Conservation (phyloP, 1,140 invertebrate genomes). For the Bombus sibiricus region DNA sequence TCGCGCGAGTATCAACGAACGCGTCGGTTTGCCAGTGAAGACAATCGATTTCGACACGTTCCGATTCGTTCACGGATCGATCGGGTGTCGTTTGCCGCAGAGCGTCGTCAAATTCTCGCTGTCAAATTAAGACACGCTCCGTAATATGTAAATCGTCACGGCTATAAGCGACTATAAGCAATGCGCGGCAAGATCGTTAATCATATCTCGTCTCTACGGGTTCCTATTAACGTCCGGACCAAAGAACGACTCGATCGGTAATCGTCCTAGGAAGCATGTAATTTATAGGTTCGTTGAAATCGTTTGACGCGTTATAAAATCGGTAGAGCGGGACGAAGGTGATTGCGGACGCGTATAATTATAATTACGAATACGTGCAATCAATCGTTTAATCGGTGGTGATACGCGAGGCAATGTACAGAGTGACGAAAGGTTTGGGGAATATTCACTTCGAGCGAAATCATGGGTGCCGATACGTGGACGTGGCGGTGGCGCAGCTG, state of each 20-base stretch:
- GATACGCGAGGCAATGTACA: too few species aligned
- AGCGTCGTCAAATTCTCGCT: constrained; percentile 39
- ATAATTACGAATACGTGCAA: neutral
- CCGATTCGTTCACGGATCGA: neutral
- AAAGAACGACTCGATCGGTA: constrained; percentile 63
- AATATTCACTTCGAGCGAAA: neutral
- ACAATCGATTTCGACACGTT: neutral
- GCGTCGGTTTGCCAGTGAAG: neutral
- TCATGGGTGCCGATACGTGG: neutral
- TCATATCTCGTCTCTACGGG: constrained; percentile 55
- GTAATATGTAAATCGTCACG: constrained; percentile 61
- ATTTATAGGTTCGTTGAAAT: constrained; percentile 61
- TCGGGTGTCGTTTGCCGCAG: neutral
- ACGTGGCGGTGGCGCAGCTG: neutral
- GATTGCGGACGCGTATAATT: too few species aligned
- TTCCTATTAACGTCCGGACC: constrained; percentile 65
- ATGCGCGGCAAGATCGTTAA: constrained; percentile 61
- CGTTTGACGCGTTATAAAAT: constrained; percentile 4
- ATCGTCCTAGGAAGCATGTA: constrained; percentile 50
- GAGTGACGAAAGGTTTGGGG: neutral
- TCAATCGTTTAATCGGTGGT: neutral
- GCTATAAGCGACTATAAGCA: constrained; percentile 41
- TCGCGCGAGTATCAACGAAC: too few species aligned
- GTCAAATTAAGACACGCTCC: constrained; percentile 59
- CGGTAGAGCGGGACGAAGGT: too few species aligned